Percentiles rank a stretch among this genome's conserved stretches.
Evolutionary conservation across 30 jellyfish, hydroid and myxozoan species (phyloP).

Genomic region (Calvadosia cruxmelitensis): DNA sequence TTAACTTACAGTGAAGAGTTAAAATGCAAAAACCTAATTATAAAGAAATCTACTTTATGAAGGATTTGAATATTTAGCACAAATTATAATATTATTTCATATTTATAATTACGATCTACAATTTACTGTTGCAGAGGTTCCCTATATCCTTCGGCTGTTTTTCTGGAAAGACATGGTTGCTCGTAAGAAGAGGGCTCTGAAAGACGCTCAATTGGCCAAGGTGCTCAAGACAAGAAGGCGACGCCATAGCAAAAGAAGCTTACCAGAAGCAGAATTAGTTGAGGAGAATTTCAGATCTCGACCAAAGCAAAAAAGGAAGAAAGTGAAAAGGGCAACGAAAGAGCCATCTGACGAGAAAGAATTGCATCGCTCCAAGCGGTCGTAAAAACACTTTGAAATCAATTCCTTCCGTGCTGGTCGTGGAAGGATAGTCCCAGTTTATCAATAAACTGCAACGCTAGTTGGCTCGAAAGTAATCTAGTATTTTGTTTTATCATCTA

Average conservation of each 20-base stretch:
- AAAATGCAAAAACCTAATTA: too few relatives aligned
- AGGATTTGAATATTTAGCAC: too few relatives aligned
- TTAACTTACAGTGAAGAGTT: too few relatives aligned
- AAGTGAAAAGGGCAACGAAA: conserved; percentile 46
- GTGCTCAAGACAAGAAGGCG: neutral
- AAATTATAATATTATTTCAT: too few relatives aligned
- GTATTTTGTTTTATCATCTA: too few relatives aligned
- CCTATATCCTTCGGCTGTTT: conserved; percentile 78
- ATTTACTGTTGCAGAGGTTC: conserved; percentile 51
- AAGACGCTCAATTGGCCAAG: neutral
- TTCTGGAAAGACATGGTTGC: conserved; percentile 99
- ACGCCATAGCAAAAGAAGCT: neutral
- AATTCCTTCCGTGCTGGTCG: neutral
- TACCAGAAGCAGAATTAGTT: neutral
- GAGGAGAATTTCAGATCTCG: neutral
- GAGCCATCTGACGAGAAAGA: conserved; percentile 58
- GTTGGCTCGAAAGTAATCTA: too few relatives aligned
- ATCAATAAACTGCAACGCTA: too few relatives aligned
- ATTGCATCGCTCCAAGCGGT: conserved; percentile 40
- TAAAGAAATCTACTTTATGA: too few relatives aligned
- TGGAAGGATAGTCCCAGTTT: too few relatives aligned
- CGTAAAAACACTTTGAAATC: neutral
- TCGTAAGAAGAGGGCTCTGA: conserved; percentile 54
- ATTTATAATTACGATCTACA: too few relatives aligned
- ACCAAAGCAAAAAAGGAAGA: conserved; percentile 16